Conservation (phyloP, 2,888 invertebrate species). For the Lydus trimaculatus region DNA sequence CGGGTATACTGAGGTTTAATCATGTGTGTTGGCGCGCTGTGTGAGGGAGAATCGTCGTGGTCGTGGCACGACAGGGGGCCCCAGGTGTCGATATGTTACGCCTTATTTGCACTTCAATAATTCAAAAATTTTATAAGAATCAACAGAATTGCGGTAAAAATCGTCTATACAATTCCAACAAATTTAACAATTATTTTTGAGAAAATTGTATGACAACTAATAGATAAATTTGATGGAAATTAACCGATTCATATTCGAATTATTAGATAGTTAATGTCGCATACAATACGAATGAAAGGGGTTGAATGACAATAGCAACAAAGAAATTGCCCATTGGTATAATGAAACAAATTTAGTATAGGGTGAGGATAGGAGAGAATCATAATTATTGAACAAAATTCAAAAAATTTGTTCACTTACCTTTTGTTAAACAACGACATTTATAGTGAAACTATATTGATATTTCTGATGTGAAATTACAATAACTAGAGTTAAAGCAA, state of each 20-base stretch:
- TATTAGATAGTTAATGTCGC: not conserved
- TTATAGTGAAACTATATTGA: not conserved
- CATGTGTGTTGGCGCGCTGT: not conserved
- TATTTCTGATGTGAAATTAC: not conserved
- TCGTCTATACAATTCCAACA: not conserved
- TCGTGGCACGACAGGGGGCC: not conserved
- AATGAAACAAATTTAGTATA: not conserved
- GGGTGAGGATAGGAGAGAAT: not conserved
- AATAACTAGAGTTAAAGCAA: not conserved
- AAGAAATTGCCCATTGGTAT: not conserved
- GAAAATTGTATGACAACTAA: too few species aligned
- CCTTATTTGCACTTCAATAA: constrained; percentile 1
- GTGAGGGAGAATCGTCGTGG: constrained; percentile 6
- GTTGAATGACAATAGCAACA: not conserved
- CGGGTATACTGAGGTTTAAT: constrained; percentile 9
- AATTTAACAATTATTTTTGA: too few species aligned
- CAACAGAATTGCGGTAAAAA: not conserved
- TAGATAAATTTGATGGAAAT: not conserved
- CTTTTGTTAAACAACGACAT: not conserved
- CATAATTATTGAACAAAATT: too few species aligned
- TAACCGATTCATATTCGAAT: not conserved
- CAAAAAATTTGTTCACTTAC: too few species aligned
- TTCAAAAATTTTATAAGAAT: not conserved
- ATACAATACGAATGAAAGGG: not conserved
- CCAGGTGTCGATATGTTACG: constrained; percentile 4